phyloP scores from a whole-genome alignment of 2,113 vertebrate genomes.

The Chionis minor region DNA sequence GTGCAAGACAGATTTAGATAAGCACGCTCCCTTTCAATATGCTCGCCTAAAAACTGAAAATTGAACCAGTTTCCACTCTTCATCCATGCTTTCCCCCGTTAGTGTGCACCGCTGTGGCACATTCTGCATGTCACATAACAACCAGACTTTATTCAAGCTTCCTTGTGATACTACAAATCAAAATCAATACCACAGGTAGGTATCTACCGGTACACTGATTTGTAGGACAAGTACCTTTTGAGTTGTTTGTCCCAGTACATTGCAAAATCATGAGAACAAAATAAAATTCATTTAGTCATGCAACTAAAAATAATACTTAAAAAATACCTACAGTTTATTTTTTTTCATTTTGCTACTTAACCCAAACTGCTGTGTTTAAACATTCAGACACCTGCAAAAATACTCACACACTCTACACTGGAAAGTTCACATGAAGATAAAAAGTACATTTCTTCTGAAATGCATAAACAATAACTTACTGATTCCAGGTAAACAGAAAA shows the following conservation, averaged over 20 bases:
- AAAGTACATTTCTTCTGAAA: background rate
- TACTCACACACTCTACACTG: background rate
- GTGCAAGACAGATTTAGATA: background rate
- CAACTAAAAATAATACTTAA: background rate
- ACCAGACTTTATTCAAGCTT: background rate
- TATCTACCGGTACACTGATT: background rate
- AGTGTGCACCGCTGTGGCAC: background rate
- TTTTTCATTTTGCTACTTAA: background rate
- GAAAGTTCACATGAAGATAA: background rate
- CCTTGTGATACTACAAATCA: background rate
- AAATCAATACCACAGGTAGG: background rate
- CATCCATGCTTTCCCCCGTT: background rate
- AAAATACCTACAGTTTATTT: background rate
- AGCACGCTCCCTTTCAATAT: background rate
- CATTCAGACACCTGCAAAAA: background rate
- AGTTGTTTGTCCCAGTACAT: background rate
- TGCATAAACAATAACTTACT: background rate
- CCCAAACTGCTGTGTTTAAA: background rate
- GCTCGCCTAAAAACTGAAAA: background rate
- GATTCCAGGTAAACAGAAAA: background rate
- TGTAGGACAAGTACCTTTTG: background rate
- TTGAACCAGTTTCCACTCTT: background rate
- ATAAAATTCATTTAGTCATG: fast-evolving
- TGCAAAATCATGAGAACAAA: background rate
- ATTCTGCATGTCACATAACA: background rate